phyloP scores from a whole-genome alignment of 2,113 vertebrate species.

The Sander lucioperca region DNA sequence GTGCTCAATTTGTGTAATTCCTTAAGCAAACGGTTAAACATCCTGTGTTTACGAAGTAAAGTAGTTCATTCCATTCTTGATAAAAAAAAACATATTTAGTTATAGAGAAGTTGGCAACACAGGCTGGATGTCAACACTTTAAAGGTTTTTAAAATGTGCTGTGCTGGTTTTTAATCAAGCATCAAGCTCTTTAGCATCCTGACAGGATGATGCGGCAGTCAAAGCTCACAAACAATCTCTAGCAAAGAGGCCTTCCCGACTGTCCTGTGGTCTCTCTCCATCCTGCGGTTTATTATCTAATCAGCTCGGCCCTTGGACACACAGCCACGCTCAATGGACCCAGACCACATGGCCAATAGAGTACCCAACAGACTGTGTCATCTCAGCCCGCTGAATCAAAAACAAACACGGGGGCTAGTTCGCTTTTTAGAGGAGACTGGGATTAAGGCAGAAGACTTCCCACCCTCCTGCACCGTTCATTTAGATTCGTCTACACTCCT shows the following conservation, averaged over 20 bases:
- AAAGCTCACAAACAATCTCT: constrained; percentile 7
- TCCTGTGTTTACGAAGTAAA: constrained; percentile 66
- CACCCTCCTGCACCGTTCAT: constrained; percentile 59
- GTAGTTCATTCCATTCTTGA: constrained; percentile 65
- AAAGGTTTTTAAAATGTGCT: constrained; percentile 31
- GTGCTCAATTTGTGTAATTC: constrained; percentile 61
- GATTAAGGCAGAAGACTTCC: constrained; percentile 62
- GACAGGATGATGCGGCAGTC: constrained; percentile 39
- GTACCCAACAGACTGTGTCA: constrained; percentile 86
- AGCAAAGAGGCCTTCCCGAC: constrained; percentile 16
- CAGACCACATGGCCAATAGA: constrained; percentile 86
- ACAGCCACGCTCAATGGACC: constrained; percentile 82
- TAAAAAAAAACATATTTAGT: constrained; percentile 50
- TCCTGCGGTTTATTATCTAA: constrained; percentile 82
- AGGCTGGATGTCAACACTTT: constrained; percentile 59
- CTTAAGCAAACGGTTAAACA: constrained; percentile 73
- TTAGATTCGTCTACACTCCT: constrained; percentile 57
- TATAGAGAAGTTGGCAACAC: constrained; percentile 41
- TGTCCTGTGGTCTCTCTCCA: constrained; percentile 40
- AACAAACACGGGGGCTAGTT: constrained; percentile 82
- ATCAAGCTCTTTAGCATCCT: constrained; percentile 32
- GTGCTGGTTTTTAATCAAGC: constrained; percentile 57
- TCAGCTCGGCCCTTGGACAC: constrained; percentile 77
- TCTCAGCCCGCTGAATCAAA: constrained; percentile 83
- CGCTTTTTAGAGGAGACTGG: constrained; percentile 50